Evolutionary conservation across 2,888 invertebrate species (phyloP).

Genomic region (Neoascia interrupta): DNA sequence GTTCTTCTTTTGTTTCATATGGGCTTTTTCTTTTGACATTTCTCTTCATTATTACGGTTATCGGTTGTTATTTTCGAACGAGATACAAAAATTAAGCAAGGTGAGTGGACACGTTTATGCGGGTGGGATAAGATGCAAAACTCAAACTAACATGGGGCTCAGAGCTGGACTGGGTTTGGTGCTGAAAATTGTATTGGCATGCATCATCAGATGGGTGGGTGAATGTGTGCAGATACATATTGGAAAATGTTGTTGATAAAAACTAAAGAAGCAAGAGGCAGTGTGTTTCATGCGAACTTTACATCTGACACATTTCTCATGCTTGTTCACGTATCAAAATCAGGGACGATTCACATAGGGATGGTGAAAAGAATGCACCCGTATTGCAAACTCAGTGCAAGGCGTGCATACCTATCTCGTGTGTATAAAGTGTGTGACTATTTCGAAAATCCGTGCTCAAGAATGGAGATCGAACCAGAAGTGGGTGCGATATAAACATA

Average conservation of each 20-base stretch:
- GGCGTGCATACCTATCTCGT: slow-evolving; percentile 24
- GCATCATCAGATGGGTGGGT: slow-evolving; percentile 51
- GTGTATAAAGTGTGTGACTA: slow-evolving; percentile 36
- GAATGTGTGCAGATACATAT: slow-evolving; percentile 51
- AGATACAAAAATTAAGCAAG: slow-evolving; percentile 4
- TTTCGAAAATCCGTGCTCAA: slow-evolving; percentile 11
- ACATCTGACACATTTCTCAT: slow-evolving; percentile 22
- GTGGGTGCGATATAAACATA: too few relatives aligned
- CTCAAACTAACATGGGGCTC: slow-evolving; percentile 15
- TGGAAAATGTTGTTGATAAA: slow-evolving; percentile 16
- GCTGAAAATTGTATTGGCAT: slow-evolving; percentile 34
- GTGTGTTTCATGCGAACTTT: slow-evolving; percentile 12
- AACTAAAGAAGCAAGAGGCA: slow-evolving; percentile 22
- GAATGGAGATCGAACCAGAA: background rate
- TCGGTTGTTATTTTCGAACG: slow-evolving; percentile 43
- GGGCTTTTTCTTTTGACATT: slow-evolving; percentile 15
- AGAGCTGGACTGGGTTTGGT: too few relatives aligned
- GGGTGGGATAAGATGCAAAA: slow-evolving; percentile 52
- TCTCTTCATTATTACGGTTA: slow-evolving; percentile 55
- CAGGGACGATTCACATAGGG: too few relatives aligned
- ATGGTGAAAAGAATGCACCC: slow-evolving; percentile 10
- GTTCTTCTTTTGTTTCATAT: background rate
- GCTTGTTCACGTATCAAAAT: slow-evolving; percentile 10
- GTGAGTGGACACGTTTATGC: too few relatives aligned
- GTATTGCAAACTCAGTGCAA: background rate